Evolutionary conservation across 2,797 vertebrate species (phyloP), one percentile per base, ranked within the genome.

Genomic region (Sandelia bainsii): DNA sequence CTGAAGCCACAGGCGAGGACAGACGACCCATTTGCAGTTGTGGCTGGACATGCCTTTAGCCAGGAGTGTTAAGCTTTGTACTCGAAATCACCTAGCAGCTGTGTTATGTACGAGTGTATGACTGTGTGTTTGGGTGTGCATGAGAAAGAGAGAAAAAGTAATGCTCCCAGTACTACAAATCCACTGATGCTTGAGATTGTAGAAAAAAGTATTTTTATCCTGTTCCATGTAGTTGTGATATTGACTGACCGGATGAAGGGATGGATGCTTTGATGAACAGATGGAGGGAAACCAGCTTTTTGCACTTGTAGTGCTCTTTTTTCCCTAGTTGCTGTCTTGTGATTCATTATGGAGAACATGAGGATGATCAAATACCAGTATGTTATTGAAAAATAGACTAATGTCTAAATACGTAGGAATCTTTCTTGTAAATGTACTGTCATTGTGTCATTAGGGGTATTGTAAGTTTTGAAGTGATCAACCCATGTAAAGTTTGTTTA

Each of bases 81-180:
- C 85, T 79, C 79, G 22, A 92, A 91, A 93, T 91, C 92, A 87
- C 83, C 74, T 77, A 72, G 77, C 88, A 91, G 87, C 86, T 93
- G 91, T 75, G 78, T 52, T 53, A 63, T 69, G 57, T 46, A 22
- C 64, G 77, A 54, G 46, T 63, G 53, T 65, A 51, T 29, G 50
- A 17, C 20, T 62, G 44, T 32, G 34, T 70, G 59, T 63, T 37
- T 66, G 67, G 68, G 53, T 65, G 42, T 70, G 49, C 40, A 68
- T 20, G 45, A 57, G 45, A 29, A 27, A 45, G 66, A 46, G 60
- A 74, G 60, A 66, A 65, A 70, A 25, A 79, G 62, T 72, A 50
- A 2, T 53, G 57, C 86, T 74, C 79, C 84, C 79, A 86, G 81
- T 83, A 74, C 68, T 58, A 61, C 73, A 76, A 79, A 83, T 84